A percentile compares a stretch with the other conserved stretches of the same genome.
phyloP scores from a whole-genome alignment of 2,888 invertebrate species.

The Caenorhabditis sp. region DNA sequence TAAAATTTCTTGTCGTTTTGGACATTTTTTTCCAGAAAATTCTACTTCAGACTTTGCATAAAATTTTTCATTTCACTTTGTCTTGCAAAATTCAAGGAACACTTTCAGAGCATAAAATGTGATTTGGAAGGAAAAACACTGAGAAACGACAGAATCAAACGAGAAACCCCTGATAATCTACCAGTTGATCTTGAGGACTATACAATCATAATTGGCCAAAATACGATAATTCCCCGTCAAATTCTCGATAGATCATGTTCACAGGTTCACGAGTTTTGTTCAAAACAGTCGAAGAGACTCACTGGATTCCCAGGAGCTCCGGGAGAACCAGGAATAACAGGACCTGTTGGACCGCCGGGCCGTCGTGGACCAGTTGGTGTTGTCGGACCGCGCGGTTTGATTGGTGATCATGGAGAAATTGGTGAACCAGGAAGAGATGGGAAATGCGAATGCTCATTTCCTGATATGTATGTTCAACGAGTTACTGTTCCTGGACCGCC shows the following conservation, averaged over 20 bases:
- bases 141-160: background rate
- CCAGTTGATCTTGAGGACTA: slow-evolving; percentile 62
- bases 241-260: slow-evolving; percentile 66
- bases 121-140: background rate
- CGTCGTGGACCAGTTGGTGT: slow-evolving; percentile 56
- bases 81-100: no score
- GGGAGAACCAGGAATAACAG: slow-evolving; percentile 37
- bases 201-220: slow-evolving; percentile 66
- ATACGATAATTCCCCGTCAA: slow-evolving; percentile 67
- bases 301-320: slow-evolving; percentile 57
- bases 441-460: slow-evolving; percentile 66
- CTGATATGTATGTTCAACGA: slow-evolving; percentile 67
- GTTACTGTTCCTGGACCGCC: slow-evolving; percentile 69
- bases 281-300: slow-evolving; percentile 60
- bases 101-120: background rate
- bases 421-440: slow-evolving; percentile 60
- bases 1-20: no score
- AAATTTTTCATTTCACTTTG: no score
- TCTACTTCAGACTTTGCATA: no score
- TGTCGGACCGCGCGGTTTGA: slow-evolving; percentile 56
- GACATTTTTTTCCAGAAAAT: no score
- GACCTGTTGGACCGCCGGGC: slow-evolving; percentile 62
- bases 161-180: no score
- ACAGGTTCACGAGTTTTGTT: slow-evolving; percentile 66
- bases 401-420: slow-evolving; percentile 60